Conservation (phyloP, 2,113 vertebrate genomes). For the Plecotus auritus region DNA sequence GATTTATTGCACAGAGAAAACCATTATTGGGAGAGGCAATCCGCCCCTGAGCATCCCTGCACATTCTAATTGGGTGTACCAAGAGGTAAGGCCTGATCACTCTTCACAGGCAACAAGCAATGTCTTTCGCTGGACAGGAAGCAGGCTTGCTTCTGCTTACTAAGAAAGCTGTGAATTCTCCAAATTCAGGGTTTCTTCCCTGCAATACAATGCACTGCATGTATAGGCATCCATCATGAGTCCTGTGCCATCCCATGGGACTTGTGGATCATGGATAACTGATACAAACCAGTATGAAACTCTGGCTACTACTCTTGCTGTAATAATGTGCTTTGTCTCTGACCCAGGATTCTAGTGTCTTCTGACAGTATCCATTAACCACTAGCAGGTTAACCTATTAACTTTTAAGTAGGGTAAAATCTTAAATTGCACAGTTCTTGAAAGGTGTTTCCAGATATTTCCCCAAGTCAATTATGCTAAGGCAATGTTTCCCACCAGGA, state of each 20-base stretch:
- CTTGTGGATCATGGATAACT: background rate
- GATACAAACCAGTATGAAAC: background rate
- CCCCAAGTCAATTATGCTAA: background rate
- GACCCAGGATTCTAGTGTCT: background rate
- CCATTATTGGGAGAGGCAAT: background rate
- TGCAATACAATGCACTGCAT: background rate
- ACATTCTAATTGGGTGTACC: background rate
- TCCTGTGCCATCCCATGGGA: background rate
- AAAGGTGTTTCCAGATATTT: slow-evolving; percentile 19
- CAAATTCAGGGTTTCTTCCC: background rate
- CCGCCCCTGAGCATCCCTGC: background rate
- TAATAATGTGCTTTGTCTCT: background rate
- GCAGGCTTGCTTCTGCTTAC: background rate
- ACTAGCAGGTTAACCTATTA: background rate
- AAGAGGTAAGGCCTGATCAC: background rate
- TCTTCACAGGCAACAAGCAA: background rate
- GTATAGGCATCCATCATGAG: background rate
- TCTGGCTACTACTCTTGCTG: background rate
- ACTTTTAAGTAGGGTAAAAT: background rate
- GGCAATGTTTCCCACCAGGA: background rate
- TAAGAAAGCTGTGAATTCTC: background rate
- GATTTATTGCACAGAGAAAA: slow-evolving; percentile 28
- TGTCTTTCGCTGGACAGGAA: background rate
- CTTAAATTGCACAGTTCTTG: background rate
- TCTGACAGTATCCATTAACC: background rate